A percentile compares a stretch with the other conserved stretches of the same genome.
These are phyloP conservation scores for Camponotus floridanus DNA, from an alignment of 1,140 invertebrate species.

Conservation along the genomic window DNA sequence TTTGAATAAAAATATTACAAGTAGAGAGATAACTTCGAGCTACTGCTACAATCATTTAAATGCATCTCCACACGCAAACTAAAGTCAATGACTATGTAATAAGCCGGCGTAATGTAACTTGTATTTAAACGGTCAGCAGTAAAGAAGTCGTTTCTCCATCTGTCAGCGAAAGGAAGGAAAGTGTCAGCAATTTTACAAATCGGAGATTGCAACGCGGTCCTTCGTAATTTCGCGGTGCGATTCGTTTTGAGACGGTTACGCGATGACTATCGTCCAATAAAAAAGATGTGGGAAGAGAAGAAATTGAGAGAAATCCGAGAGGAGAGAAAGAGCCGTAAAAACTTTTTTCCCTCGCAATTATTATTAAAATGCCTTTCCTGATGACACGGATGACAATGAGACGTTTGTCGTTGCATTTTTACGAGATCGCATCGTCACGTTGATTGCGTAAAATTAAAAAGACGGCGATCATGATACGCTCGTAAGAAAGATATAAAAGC, in stretches of 20 bases:
- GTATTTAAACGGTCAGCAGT: constrained; percentile 22
- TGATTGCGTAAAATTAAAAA: constrained; percentile 55
- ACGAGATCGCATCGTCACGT: constrained; percentile 39
- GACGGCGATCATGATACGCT: constrained; percentile 26
- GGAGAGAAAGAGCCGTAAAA: constrained; percentile 7
- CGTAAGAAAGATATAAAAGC: constrained; percentile 45
- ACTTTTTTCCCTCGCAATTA: constrained; percentile 18
- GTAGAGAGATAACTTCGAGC: neutral
- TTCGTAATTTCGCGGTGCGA: constrained; percentile 33
- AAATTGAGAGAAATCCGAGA: constrained; percentile 30
- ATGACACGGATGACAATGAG: constrained; percentile 18
- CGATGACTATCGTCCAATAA: neutral
- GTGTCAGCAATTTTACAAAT: constrained; percentile 44
- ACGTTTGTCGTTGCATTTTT: neutral
- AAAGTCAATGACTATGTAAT: constrained; percentile 39
- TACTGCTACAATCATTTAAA: constrained; percentile 7
- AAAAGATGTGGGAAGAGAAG: neutral
- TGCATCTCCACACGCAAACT: constrained; percentile 14
- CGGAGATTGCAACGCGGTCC: constrained; percentile 29
- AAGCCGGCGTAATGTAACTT: constrained; percentile 18
- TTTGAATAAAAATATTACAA: neutral
- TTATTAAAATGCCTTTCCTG: constrained; percentile 30
- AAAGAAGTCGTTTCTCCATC: constrained; percentile 69
- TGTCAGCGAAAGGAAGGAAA: constrained; percentile 55
- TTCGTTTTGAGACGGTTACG: constrained; percentile 25